Conservation (phyloP, 2,888 invertebrate genomes). For the Eristalis tenax region DNA sequence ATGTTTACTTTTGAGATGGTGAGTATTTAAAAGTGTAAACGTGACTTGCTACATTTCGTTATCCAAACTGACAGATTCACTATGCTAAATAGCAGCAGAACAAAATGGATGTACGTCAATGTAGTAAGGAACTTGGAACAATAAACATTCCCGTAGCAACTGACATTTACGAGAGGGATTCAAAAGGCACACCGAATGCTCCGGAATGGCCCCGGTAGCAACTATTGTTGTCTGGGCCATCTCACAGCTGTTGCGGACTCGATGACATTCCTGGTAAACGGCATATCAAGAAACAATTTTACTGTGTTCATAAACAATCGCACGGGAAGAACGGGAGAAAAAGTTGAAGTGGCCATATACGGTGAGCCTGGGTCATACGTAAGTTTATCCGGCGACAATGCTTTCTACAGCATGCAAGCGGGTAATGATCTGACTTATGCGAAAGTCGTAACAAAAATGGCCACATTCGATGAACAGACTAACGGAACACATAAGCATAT, state of each 20-base stretch:
- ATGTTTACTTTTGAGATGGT: background rate
- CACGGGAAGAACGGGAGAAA: slow-evolving; percentile 95
- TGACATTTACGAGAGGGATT: no score
- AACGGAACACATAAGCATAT: slow-evolving; percentile 92
- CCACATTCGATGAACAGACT: slow-evolving; percentile 91
- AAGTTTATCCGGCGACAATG: slow-evolving; percentile 93
- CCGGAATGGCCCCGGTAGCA: slow-evolving; percentile 96
- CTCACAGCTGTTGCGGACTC: slow-evolving; percentile 93
- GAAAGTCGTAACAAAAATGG: slow-evolving; percentile 93
- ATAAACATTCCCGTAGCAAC: no score
- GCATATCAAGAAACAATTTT: slow-evolving; percentile 95
- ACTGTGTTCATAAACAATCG: slow-evolving; percentile 94
- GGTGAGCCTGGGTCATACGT: slow-evolving; percentile 98
- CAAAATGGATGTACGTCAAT: no score
- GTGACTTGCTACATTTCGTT: no score
- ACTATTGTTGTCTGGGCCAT: slow-evolving; percentile 95
- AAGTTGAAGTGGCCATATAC: slow-evolving; percentile 95
- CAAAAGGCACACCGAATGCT: slow-evolving; percentile 89
- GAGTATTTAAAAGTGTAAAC: no score
- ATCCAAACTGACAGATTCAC: no score
- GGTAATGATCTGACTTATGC: slow-evolving; percentile 94
- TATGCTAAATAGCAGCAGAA: no score
- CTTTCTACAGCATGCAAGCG: slow-evolving; percentile 95
- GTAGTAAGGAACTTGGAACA: no score
- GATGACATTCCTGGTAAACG: slow-evolving; percentile 97